Conservation (phyloP, 2,888 invertebrate species). For the Erynnis tages region DNA sequence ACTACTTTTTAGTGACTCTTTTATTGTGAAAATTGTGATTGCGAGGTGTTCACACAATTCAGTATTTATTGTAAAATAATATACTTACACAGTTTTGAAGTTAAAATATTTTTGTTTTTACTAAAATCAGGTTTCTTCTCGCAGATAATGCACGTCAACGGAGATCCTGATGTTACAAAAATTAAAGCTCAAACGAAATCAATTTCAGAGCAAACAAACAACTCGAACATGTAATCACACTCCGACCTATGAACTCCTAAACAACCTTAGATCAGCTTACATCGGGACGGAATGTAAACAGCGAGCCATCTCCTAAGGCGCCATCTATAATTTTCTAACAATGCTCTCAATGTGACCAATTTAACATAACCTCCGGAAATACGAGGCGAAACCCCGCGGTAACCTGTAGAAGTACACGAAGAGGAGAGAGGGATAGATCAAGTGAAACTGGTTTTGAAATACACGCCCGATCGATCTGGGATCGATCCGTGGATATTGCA, state of each 20-base stretch:
- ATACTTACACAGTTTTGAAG: too few species aligned
- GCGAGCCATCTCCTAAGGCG: conserved; percentile 74
- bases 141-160: too few species aligned
- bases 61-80: too few species aligned
- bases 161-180: not conserved
- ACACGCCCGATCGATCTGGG: conserved; percentile 74
- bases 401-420: not conserved
- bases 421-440: conserved; percentile 37
- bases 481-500: conserved; percentile 76
- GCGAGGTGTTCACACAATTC: too few species aligned
- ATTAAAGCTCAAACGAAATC: conserved; percentile 45
- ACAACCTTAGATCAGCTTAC: conserved; percentile 63
- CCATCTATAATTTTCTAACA: conserved; percentile 80
- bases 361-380: conserved; percentile 40
- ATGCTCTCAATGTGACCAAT: conserved; percentile 64
- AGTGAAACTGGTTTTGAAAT: conserved; percentile 44
- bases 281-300: conserved; percentile 77
- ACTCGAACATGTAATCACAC: conserved; percentile 67
- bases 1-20: too few species aligned
- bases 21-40: too few species aligned
- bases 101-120: too few species aligned
- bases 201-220: conserved; percentile 65
- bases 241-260: conserved; percentile 70
- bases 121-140: not conserved
- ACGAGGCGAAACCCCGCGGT: conserved; percentile 5